Percentiles rank a stretch among this genome's conserved stretches.
phyloP scores from a whole-genome alignment of 2,888 invertebrate species.

The Oithona nana region DNA sequence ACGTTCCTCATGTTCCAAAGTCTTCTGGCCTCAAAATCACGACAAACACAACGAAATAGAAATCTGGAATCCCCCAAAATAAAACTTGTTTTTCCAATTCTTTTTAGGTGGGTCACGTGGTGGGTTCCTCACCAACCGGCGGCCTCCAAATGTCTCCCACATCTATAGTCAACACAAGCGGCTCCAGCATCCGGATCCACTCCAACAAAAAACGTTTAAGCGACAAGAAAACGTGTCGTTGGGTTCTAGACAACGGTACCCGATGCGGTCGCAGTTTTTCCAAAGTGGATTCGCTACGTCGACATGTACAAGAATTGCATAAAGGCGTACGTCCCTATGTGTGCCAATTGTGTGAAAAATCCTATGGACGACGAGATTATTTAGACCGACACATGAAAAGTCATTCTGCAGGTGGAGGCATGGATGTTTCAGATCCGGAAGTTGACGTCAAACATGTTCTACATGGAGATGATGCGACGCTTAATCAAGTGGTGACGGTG shows the following conservation, averaged over 20 bases:
- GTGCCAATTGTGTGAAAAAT: conserved; percentile 11
- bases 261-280: conserved; percentile 12
- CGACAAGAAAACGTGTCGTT: conserved; percentile 11
- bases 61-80: no score
- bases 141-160: background rate
- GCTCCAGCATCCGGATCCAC: background rate
- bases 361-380: conserved; percentile 12
- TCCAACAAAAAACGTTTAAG: background rate
- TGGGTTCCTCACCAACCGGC: background rate
- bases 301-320: conserved; percentile 11
- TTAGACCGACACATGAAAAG: conserved; percentile 12
- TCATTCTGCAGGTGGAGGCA: background rate
- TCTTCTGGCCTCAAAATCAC: no score
- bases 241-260: conserved; percentile 16
- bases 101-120: background rate
- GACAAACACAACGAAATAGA: no score
- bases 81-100: background rate
- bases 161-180: background rate
- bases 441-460: background rate
- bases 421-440: background rate
- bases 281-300: conserved; percentile 2
- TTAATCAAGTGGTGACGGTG: background rate
- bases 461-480: background rate
- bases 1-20: no score
- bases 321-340: conserved; percentile 12